Evolutionary conservation across 2,113 vertebrate species (phyloP), one percentile per base, ranked within the genome.

Genomic region (Helogale parvula): DNA sequence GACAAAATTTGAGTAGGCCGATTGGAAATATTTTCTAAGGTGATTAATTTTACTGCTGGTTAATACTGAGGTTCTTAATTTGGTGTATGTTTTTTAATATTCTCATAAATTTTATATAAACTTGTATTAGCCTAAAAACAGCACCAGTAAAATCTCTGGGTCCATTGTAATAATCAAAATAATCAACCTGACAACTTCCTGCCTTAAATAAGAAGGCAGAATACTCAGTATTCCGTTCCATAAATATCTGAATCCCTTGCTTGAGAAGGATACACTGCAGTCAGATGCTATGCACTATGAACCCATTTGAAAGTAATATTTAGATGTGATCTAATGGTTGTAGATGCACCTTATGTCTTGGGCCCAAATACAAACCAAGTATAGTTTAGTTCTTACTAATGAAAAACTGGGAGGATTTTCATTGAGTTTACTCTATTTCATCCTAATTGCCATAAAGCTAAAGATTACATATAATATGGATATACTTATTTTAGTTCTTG

Each of bases 21-120:
- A 72, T 93, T 72, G 27, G 33, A 69, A 88, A n/a, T 84, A 85
- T 50, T 95, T 94, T 77, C 87, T 68, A 68, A 87, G 68, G 66
- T 74, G 33, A 47, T 80, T 80, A 31, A 33, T 60, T 60, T 92
- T 50, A 21, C 21, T 91, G 5, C 17, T 88, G 38, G 16, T 60
- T 84, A 80, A 38, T 5, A 33, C n/a, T 65, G 41, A 90, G 19
- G 82, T 95, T 31, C 31, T 95, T 77, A 82, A 90, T 71, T 74
- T 85, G 9, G 4, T 77, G 1, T 16, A 2, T 74, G 16, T 69
- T 91, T 91, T 85, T 93, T 65, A 52, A 83, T 72, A 31, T 82
- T 41, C 12, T 38, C 23, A 86, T n/a, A 25, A 82, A 1, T 38
- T 89, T 68, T 52, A 77, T 5, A 47, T 71, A 94, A 76, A 60